phyloP scores from a whole-genome alignment of 2,888 invertebrate genomes.

The Lymantria dispar region DNA sequence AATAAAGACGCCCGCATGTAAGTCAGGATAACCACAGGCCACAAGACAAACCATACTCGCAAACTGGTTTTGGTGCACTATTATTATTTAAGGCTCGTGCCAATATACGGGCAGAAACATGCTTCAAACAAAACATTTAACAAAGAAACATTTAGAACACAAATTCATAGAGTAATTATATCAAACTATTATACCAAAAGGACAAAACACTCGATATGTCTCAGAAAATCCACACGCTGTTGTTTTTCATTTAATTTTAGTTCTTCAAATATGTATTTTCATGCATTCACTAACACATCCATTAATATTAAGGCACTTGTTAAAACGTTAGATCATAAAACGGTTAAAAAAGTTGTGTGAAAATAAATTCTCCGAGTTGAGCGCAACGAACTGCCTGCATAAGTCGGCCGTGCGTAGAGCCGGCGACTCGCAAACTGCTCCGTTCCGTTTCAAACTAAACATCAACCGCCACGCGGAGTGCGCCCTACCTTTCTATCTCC shows the following conservation, averaged over 20 bases:
- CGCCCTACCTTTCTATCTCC: conserved; percentile 74
- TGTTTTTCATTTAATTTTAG: conserved; percentile 54
- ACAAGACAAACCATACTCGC: conserved; percentile 65
- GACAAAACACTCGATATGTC: conserved; percentile 67
- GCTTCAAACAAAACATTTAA: conserved; percentile 61
- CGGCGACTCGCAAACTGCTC: conserved; percentile 81
- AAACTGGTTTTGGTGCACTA: conserved; percentile 80
- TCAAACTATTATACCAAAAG: conserved; percentile 73
- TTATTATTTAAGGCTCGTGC: conserved; percentile 81
- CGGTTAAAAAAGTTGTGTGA: conserved; percentile 54
- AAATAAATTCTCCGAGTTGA: conserved; percentile 67
- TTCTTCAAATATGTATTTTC: conserved; percentile 57
- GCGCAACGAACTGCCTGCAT: conserved; percentile 69
- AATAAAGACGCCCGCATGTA: conserved; percentile 68
- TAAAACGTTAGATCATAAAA: conserved; percentile 55
- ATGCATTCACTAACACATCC: conserved; percentile 78
- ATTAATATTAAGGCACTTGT: conserved; percentile 73
- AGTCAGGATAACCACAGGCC: conserved; percentile 69
- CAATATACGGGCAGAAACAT: conserved; percentile 71
- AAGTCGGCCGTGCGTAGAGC: conserved; percentile 72
- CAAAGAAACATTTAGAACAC: conserved; percentile 57
- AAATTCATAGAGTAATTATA: conserved; percentile 52
- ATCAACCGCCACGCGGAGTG: conserved; percentile 73
- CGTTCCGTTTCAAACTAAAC: conserved; percentile 70
- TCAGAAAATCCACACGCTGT: conserved; percentile 59